A percentile compares a stretch with the other conserved stretches of the same genome.
phyloP scores from a whole-genome alignment of 2,888 invertebrate genomes.

The Ochropleura plecta region DNA sequence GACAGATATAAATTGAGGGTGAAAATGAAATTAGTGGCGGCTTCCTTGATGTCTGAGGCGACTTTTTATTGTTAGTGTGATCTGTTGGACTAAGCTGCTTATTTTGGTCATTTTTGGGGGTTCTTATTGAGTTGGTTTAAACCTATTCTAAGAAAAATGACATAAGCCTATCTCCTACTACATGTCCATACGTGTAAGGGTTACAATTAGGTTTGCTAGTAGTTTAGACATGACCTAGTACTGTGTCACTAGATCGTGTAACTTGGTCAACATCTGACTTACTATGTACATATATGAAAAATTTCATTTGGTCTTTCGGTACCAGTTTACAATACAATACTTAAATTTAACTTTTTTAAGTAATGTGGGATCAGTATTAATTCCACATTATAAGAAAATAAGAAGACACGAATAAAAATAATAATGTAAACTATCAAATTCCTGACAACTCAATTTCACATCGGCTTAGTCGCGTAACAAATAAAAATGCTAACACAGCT shows the following conservation, averaged over 20 bases:
- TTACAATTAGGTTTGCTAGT: background rate
- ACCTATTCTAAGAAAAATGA: background rate
- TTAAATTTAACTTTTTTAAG: background rate
- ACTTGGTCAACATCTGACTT: background rate
- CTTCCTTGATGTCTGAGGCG: slow-evolving; percentile 76
- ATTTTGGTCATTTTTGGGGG: slow-evolving; percentile 27
- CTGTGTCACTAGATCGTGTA: background rate
- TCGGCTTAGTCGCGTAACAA: slow-evolving; percentile 14
- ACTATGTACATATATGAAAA: background rate
- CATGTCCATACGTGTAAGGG: background rate
- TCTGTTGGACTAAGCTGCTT: slow-evolving; percentile 56
- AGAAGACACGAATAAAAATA: background rate
- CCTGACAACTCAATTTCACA: slow-evolving; percentile 5
- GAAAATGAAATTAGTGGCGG: slow-evolving; percentile 87
- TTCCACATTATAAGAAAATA: background rate
- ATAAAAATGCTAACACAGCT: slow-evolving; percentile 30
- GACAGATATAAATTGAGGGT: slow-evolving; percentile 89
- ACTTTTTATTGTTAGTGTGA: slow-evolving; percentile 72
- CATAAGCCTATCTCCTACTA: background rate
- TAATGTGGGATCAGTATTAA: background rate
- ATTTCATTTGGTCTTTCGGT: slow-evolving; percentile 1
- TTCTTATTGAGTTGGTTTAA: slow-evolving; percentile 1
- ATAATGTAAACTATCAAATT: slow-evolving; percentile 10
- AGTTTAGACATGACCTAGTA: background rate
- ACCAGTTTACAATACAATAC: background rate